A percentile compares a stretch with the other conserved stretches of the same genome.
Conservation (phyloP, 2,113 vertebrate genomes). For the Climacteris rufus region DNA sequence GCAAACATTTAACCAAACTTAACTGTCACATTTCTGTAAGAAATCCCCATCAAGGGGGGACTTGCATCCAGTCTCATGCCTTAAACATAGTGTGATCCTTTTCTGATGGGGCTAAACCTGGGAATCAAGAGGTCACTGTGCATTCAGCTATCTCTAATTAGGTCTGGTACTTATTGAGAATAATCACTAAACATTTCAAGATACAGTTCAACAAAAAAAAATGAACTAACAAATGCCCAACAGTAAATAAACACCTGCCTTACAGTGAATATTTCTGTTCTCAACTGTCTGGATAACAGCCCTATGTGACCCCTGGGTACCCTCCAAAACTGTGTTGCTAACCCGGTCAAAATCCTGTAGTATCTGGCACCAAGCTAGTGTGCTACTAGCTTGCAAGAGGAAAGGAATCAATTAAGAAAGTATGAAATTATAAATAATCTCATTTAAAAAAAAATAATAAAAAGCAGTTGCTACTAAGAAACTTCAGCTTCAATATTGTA, state of each 20-base stretch:
- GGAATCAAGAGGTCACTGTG: not conserved
- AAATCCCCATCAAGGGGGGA: not conserved
- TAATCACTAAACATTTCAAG: not conserved
- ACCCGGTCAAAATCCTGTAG: not conserved
- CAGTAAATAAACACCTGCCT: not conserved
- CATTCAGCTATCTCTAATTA: not conserved
- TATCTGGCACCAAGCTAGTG: not conserved
- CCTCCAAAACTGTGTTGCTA: not conserved
- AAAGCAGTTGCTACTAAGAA: not conserved
- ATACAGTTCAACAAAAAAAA: not conserved
- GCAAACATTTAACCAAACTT: not conserved
- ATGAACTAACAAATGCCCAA: not conserved
- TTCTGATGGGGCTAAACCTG: not conserved
- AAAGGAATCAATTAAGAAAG: not conserved
- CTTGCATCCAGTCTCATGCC: not conserved
- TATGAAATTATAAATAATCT: not conserved
- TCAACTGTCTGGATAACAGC: not conserved
- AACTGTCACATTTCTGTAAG: not conserved
- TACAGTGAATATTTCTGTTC: not conserved
- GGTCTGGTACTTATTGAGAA: not conserved
- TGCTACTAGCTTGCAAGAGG: not conserved
- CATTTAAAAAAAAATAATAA: not conserved
- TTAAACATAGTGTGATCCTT: not conserved
- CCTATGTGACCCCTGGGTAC: not conserved
- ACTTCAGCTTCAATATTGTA: not conserved